Evolutionary conservation across 2,797 vertebrate genomes (phyloP).

Genomic region (Corythornis leucogaster): DNA sequence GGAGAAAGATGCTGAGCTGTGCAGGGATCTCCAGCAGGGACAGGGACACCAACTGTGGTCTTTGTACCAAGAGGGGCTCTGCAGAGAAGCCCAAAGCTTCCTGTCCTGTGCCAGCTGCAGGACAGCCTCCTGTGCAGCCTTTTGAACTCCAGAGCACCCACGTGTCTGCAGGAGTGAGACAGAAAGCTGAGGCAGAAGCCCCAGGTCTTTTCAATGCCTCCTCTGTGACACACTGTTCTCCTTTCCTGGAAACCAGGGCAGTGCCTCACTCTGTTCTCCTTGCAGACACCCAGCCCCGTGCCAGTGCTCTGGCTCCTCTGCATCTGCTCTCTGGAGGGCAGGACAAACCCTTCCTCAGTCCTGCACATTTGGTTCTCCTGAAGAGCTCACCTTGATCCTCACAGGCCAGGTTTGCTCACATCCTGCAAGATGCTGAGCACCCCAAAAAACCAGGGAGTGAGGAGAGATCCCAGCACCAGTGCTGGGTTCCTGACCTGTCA

Average conservation of each 20-base stretch:
- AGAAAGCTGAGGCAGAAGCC: conserved; percentile 50
- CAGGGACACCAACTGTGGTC: background rate
- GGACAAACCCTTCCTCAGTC: background rate
- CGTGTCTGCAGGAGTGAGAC: conserved; percentile 5
- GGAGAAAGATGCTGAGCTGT: background rate
- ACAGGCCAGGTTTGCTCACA: background rate
- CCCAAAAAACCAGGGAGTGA: background rate
- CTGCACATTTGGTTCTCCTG: background rate
- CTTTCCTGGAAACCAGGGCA: conserved; percentile 67
- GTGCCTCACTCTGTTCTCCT: conserved; percentile 19
- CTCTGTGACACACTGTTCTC: conserved; percentile 67
- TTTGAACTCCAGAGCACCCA: conserved; percentile 33
- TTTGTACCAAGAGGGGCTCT: background rate
- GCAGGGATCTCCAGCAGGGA: background rate
- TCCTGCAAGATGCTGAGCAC: background rate
- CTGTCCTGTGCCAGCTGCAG: background rate
- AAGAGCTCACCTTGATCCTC: background rate
- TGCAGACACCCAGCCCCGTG: background rate
- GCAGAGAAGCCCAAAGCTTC: conserved; percentile 15
- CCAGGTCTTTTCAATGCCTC: conserved; percentile 31
- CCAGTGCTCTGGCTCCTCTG: background rate
- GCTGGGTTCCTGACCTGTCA: background rate
- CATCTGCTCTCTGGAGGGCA: conserved; percentile 5
- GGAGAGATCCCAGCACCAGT: background rate
- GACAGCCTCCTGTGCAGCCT: conserved; percentile 1